Base-by-base conservation (phyloP, 1,140 invertebrate species). In the Hesperophylax magnus region DNA sequence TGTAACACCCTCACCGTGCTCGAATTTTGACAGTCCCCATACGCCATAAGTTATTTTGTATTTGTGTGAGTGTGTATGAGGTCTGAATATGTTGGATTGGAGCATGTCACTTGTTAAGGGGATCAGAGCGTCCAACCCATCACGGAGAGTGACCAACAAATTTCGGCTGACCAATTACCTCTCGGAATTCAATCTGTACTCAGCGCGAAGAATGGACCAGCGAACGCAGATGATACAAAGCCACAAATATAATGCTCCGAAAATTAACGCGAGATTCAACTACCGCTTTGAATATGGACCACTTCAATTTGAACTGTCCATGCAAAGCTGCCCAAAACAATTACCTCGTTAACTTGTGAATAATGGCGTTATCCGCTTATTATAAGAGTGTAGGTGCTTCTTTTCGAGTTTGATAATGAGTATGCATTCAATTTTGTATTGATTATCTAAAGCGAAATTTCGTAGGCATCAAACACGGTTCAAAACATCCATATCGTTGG, bases 141-240 rank as follows among this genome's bases (percentile, higher is more conserved):
- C 82, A 83, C 77, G 69, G 79, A 81, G 65, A 71, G 82, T 83
- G 82, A 83, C 82, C 81, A 83, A 83, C 82, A 83, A 69, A 81
- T 79, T 83, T 83, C 63, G 79, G 53, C 76, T 18, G 80, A 78
- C 61, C 63, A 78, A 78, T 83, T 83, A 83, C 82, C 79, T 54
- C 60, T 61, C 75, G 63, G 75, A 81, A 77, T 81, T 81, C 80
- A 81, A 34, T 76, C 78, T 47, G 77, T 61, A 77, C 74, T 77
- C 63, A 76, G 53, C 69, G 61, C 31, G 27, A 72, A 82, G 78
- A 82, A 82, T 82, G 65, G 54, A 47, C 27, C 71, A 60, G 22
- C 18, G 54, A 74, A 47, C 69, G 53, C 58, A 4, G 61, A 31
- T 65, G 18, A 20, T 27, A n/a, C 15, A 72, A 18, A 39, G 24